phyloP scores from a whole-genome alignment of 2,113 vertebrate species.

The Xiphophorus hellerii region DNA sequence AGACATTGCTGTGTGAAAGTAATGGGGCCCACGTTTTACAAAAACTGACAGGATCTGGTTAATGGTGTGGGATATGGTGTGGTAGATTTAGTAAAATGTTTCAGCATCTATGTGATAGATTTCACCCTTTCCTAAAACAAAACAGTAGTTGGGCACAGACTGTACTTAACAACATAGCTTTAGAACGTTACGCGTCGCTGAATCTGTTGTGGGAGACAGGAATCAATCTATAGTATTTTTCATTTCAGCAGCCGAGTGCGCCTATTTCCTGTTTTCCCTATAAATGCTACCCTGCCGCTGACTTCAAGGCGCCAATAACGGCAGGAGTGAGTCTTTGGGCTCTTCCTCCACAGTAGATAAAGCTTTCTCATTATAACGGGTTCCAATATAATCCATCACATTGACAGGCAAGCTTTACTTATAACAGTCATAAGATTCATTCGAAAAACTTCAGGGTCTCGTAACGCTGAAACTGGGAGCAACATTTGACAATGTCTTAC shows the following conservation, averaged over 20 bases:
- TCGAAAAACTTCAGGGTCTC: background rate
- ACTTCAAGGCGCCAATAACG: background rate
- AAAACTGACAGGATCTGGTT: background rate
- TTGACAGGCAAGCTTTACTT: background rate
- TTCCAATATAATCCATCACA: background rate
- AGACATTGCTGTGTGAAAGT: too few relatives aligned
- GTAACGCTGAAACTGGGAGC: too few relatives aligned
- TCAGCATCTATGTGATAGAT: background rate
- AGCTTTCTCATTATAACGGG: background rate
- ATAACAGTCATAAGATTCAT: background rate
- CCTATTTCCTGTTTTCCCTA: background rate
- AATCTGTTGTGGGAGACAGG: background rate
- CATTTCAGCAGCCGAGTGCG: background rate
- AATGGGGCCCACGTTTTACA: background rate
- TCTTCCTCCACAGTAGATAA: background rate
- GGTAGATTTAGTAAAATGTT: background rate
- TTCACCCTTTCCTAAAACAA: background rate
- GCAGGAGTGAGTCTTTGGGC: background rate
- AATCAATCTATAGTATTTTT: background rate
- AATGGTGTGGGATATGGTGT: too few relatives aligned
- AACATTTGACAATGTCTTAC: too few relatives aligned
- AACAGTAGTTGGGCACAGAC: background rate
- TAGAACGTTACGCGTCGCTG: background rate
- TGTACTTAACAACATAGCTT: background rate
- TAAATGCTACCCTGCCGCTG: background rate